Evolutionary conservation across 2,888 invertebrate genomes (phyloP).

Genomic region (Sinopyrophorus schimmeli): DNA sequence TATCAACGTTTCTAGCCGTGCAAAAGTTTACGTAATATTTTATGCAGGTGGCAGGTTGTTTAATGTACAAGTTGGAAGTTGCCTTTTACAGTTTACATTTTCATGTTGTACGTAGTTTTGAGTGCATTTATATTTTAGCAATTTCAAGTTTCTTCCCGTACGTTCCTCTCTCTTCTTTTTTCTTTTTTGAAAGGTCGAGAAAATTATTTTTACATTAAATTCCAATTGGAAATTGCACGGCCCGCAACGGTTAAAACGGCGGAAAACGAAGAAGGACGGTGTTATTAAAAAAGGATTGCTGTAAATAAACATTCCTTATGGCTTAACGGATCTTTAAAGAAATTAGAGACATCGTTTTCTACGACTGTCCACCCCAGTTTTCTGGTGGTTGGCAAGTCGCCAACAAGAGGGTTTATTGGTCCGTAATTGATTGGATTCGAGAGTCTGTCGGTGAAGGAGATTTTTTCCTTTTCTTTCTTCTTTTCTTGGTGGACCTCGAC

Average conservation of each 20-base stretch:
- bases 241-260: too few species aligned
- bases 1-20: constrained; percentile 25
- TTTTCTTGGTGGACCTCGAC: constrained; percentile 14
- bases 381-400: constrained; percentile 19
- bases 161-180: too few species aligned
- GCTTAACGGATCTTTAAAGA: constrained; percentile 6
- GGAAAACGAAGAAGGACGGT: constrained; percentile 9
- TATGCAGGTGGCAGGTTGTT: constrained; percentile 34
- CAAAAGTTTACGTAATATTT: constrained; percentile 32
- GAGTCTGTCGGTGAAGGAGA: constrained; percentile 21
- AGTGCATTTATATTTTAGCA: too few species aligned
- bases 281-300: constrained; percentile 21
- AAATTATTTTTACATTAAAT: too few species aligned
- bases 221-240: too few species aligned
- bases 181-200: too few species aligned
- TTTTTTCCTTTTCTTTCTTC: constrained; percentile 20
- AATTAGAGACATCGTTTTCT: constrained; percentile 11
- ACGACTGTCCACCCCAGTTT: constrained; percentile 14
- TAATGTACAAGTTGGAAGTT: constrained; percentile 33
- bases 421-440: constrained; percentile 30
- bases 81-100: too few species aligned
- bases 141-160: too few species aligned
- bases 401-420: constrained; percentile 29
- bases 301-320: constrained; percentile 12
- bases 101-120: too few species aligned